A percentile compares a stretch with the other conserved stretches of the same genome.
These are phyloP conservation scores for Sylvietta virens DNA, from an alignment of 2,113 vertebrate species.

Conservation along the genomic window DNA sequence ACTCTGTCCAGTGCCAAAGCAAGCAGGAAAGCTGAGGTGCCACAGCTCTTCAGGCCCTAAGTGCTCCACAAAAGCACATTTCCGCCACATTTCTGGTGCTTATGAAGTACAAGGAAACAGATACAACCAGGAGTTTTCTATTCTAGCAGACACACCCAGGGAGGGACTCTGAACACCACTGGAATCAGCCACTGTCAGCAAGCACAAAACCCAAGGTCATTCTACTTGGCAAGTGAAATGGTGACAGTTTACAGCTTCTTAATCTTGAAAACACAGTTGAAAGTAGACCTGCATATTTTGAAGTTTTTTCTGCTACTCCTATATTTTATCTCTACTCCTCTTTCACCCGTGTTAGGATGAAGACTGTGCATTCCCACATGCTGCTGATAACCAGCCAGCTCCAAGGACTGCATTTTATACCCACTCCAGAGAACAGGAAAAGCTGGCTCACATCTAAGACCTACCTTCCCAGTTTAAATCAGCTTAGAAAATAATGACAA, in stretches of 20 bases:
- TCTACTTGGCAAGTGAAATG: neutral
- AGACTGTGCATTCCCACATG: neutral
- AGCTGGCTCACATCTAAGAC: neutral
- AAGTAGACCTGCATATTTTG: neutral
- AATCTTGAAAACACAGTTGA: neutral
- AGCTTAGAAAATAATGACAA: neutral
- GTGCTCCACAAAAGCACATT: neutral
- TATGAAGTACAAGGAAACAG: slow-evolving; percentile 14
- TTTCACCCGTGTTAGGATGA: neutral
- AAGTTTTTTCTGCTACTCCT: neutral
- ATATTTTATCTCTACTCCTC: neutral
- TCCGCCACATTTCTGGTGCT: neutral
- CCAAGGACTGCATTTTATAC: neutral
- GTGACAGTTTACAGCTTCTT: neutral
- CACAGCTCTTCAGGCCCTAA: neutral
- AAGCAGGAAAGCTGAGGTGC: neutral
- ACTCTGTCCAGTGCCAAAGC: neutral
- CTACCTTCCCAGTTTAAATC: neutral
- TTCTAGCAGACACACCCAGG: neutral
- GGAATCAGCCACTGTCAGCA: neutral
- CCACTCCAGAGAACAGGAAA: neutral
- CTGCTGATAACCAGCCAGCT: neutral
- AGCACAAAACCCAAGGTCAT: neutral
- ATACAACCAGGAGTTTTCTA: neutral
- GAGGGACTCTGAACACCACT: neutral